Conservation (phyloP, 2,797 vertebrate species). For the Microcaecilia unicolor region DNA sequence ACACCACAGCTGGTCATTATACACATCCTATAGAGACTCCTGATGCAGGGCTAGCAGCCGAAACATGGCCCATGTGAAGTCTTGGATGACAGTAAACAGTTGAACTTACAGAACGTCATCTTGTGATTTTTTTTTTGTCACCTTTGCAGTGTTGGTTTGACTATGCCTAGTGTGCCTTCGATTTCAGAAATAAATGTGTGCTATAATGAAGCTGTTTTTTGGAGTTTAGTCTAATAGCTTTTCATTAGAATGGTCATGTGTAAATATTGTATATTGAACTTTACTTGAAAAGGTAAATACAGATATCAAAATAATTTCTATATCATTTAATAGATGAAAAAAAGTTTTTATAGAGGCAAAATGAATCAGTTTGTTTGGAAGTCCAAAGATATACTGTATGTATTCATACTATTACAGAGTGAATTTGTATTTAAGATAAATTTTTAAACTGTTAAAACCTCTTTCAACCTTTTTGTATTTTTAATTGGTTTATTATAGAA, state of each 20-base stretch:
- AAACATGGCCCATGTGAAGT: too few relatives aligned
- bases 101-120: too few relatives aligned
- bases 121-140: too few relatives aligned
- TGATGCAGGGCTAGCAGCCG: too few relatives aligned
- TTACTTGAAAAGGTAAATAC: constrained; percentile 37
- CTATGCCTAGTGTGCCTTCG: constrained; percentile 33
- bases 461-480: constrained; percentile 57
- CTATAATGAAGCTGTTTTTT: constrained; percentile 41
- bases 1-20: too few relatives aligned
- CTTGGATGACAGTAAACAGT: too few relatives aligned
- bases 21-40: too few relatives aligned
- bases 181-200: constrained; percentile 39
- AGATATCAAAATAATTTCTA: constrained; percentile 44
- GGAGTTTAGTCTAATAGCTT: constrained; percentile 43
- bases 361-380: constrained; percentile 62
- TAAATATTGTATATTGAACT: constrained; percentile 69
- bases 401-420: constrained; percentile 55
- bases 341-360: constrained; percentile 63
- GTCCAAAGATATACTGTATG: constrained; percentile 57
- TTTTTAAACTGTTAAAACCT: constrained; percentile 62
- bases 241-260: constrained; percentile 47
- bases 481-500: constrained; percentile 69
- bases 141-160: too few relatives aligned
- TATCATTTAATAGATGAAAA: constrained; percentile 38
- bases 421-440: constrained; percentile 76